Conservation (phyloP, 2,888 invertebrate species). For the Polydesmus complanatus region DNA sequence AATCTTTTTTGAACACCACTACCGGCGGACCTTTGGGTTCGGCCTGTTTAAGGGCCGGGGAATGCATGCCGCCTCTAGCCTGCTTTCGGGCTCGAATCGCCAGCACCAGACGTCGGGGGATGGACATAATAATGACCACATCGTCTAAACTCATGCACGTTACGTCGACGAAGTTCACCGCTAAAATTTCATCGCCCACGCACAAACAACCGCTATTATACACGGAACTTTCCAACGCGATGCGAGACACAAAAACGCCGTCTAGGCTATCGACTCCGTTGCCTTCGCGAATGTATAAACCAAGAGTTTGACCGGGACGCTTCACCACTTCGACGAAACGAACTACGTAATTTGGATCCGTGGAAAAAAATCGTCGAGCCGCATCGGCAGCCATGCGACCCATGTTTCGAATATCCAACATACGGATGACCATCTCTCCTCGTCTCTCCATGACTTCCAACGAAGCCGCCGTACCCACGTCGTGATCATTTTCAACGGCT, state of each 20-base stretch:
- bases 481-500: conserved; percentile 89
- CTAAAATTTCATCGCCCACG: conserved; percentile 96
- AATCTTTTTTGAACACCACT: conserved; percentile 74
- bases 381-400: conserved; percentile 73
- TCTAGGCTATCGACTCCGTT: conserved; percentile 89
- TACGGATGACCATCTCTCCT: conserved; percentile 82
- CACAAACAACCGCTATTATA: conserved; percentile 90
- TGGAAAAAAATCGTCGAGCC: conserved; percentile 66
- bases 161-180: conserved; percentile 95
- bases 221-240: conserved; percentile 89
- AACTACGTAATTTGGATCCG: conserved; percentile 66
- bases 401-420: conserved; percentile 74
- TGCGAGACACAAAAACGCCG: conserved; percentile 94
- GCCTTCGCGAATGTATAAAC: conserved; percentile 95
- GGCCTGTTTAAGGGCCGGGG: conserved; percentile 16
- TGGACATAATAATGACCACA: conserved; percentile 98
- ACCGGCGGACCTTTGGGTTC: conserved; percentile 65
- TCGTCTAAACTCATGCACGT: conserved; percentile 96
- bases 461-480: conserved; percentile 80
- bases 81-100: conserved; percentile 60
- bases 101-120: conserved; percentile 84
- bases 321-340: conserved; percentile 96
- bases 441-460: conserved; percentile 83
- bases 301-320: conserved; percentile 93
- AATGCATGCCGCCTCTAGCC: conserved; percentile 19